Evolutionary conservation across 2,888 invertebrate genomes (phyloP), one percentile per base, ranked within the genome.

Genomic region (Diachrysia chrysitis): DNA sequence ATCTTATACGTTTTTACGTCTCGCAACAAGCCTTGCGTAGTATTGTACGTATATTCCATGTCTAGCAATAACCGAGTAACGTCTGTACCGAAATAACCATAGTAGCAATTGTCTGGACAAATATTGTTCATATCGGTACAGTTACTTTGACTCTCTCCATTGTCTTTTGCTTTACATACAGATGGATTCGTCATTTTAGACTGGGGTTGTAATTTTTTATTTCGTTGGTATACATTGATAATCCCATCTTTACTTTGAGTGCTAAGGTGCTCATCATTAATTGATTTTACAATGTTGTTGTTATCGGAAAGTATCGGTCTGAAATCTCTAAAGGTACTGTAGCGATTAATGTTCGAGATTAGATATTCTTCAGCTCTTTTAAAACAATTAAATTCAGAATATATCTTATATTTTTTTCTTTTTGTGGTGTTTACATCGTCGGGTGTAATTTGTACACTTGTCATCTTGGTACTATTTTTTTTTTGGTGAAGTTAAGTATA

Each of bases 31-130:
- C 51, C n/a, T 42, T 69, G 56, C 55, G 62, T 62, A 14, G 64
- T 64, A 55, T 62, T 57, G 25, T 62, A 64, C 17, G 64, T 64
- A 29, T 62, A 56, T 48, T 66, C 46, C 56, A 71, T 63, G 16
- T 69, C 61, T 25, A 61, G 19, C 12, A 59, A 51, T 62, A 74
- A 63, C 59, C 55, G 51, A 14, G 21, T 64, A n/a, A 66, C 19
- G 60, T 69, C 71, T 32, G 59, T 25, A 9, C 19, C 57, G 16
- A 54, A 32, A 57, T 63, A 58, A 4, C 19, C 58, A 23, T 37
- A 54, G 21, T 23, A 17, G 35, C 46, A 46, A 55, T 57, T 66
- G 32, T 17, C 55, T n/a, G 54, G 19, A 23, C 9, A 32, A 17
- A 21, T 48, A 35, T 10, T 37, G 12, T 58, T 63, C 0, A 42